These are phyloP conservation scores for Phaethornis superciliosus DNA, from an alignment of 2,113 vertebrate genomes.

Conservation along the genomic window DNA sequence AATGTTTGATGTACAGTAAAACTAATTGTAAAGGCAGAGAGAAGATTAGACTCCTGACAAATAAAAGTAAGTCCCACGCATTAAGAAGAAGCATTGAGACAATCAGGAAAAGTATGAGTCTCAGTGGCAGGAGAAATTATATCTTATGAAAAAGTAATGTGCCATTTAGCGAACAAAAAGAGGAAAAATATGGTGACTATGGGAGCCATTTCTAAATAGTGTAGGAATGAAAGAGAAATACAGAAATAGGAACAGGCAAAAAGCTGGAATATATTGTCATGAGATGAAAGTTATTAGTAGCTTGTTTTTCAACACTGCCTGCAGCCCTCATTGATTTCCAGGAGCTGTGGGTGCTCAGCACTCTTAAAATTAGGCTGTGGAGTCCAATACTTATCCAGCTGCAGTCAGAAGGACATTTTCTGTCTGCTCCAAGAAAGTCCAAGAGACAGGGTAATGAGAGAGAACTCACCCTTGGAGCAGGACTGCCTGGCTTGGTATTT, in stretches of 20 bases:
- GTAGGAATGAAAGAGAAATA: background rate
- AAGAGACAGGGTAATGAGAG: background rate
- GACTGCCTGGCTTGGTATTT: background rate
- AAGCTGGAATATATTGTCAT: background rate
- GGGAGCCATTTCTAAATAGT: conserved; percentile 17
- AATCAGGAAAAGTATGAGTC: background rate
- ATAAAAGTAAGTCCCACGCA: conserved; percentile 2
- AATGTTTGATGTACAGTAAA: conserved; percentile 11
- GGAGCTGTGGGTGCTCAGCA: background rate
- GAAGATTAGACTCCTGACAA: background rate
- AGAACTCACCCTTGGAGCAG: background rate
- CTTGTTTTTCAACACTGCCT: background rate
- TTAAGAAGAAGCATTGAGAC: conserved; percentile 14
- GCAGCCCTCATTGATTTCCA: conserved; percentile 25
- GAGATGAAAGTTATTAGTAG: background rate
- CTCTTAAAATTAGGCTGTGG: background rate
- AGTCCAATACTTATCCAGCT: background rate
- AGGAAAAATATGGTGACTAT: background rate
- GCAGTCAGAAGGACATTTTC: background rate
- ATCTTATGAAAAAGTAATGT: conserved; percentile 29
- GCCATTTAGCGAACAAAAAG: background rate
- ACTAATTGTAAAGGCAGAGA: conserved; percentile 33
- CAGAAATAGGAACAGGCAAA: conserved; percentile 13
- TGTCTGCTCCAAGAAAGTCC: background rate
- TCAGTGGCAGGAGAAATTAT: background rate